A percentile compares a stretch with the other conserved stretches of the same genome.
phyloP scores from a whole-genome alignment of 2,113 vertebrate species.

The Scatophagus argus region DNA sequence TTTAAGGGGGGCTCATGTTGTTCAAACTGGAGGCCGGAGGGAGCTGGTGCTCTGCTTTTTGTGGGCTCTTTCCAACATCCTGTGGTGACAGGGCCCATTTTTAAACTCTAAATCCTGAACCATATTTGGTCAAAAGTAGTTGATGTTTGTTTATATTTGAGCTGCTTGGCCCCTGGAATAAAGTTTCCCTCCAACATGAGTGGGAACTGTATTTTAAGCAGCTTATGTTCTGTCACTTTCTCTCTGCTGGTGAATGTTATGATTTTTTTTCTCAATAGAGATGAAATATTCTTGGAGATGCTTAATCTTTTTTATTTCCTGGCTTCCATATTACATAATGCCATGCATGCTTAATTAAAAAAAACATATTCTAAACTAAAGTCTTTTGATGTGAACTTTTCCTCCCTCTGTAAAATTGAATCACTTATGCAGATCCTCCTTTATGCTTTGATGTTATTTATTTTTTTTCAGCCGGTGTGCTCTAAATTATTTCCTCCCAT shows the following conservation, averaged over 20 bases:
- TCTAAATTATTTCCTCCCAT: slow-evolving; percentile 56
- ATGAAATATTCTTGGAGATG: slow-evolving; percentile 58
- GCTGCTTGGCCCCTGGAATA: slow-evolving; percentile 64
- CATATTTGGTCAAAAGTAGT: slow-evolving; percentile 79
- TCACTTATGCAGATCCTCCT: neutral
- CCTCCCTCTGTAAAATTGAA: slow-evolving; percentile 1
- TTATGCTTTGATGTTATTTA: slow-evolving; percentile 48
- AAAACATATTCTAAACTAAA: slow-evolving; percentile 8
- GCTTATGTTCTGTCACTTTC: slow-evolving; percentile 74
- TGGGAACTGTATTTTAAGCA: slow-evolving; percentile 72
- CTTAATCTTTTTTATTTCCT: slow-evolving; percentile 28
- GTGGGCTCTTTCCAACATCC: slow-evolving; percentile 74
- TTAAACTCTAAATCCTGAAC: slow-evolving; percentile 68
- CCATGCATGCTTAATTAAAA: neutral
- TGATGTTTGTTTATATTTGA: slow-evolving; percentile 78
- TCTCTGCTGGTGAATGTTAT: slow-evolving; percentile 61
- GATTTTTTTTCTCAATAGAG: slow-evolving; percentile 68
- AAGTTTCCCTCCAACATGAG: slow-evolving; percentile 58
- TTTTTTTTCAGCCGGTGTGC: slow-evolving; percentile 13
- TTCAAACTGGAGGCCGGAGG: slow-evolving; percentile 37
- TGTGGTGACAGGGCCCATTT: slow-evolving; percentile 77
- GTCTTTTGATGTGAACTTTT: slow-evolving; percentile 17
- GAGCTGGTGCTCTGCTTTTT: slow-evolving; percentile 69
- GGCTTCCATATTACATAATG: slow-evolving; percentile 24
- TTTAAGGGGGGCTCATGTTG: slow-evolving; percentile 36